A percentile compares a stretch with the other conserved stretches of the same genome.
Conservation (phyloP, 2,888 invertebrate genomes). For the Eudasyphora cyanicolor region DNA sequence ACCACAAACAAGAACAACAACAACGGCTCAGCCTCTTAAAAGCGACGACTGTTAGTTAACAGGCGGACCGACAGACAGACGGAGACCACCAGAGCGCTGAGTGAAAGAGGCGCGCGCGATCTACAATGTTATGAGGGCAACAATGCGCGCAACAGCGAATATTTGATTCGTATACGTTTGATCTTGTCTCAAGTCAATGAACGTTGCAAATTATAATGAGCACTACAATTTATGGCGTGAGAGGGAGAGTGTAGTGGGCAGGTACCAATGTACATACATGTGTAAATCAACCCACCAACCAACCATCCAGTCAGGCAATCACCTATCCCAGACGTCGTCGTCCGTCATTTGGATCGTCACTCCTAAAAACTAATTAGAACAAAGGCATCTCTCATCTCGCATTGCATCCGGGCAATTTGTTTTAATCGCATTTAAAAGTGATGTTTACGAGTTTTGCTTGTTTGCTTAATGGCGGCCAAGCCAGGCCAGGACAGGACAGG, state of each 20-base stretch:
- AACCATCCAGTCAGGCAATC: no score
- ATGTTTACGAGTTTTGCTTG: constrained; percentile 24
- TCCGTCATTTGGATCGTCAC: constrained; percentile 17
- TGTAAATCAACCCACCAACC: not conserved
- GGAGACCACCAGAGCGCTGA: no score
- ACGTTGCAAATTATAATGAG: not conserved
- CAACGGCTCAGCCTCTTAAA: not conserved
- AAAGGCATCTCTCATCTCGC: constrained; percentile 6
- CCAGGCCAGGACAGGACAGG: no score
- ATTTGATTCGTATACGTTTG: not conserved
- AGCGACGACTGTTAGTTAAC: not conserved
- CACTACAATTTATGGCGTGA: not conserved
- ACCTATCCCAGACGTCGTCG: no score
- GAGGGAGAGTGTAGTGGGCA: not conserved
- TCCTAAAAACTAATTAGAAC: constrained; percentile 42
- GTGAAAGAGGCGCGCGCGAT: constrained; percentile 23
- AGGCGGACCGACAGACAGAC: not conserved
- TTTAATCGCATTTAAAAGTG: constrained; percentile 22
- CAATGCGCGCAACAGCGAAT: not conserved
- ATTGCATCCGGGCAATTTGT: not conserved
- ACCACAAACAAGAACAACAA: no score
- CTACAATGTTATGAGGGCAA: not conserved
- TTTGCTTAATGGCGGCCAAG: constrained; percentile 42
- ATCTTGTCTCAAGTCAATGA: not conserved
- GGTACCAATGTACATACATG: not conserved